These are phyloP conservation scores for Nothoprocta perdicaria DNA, from an alignment of 2,113 vertebrate genomes.

Conservation along the genomic window DNA sequence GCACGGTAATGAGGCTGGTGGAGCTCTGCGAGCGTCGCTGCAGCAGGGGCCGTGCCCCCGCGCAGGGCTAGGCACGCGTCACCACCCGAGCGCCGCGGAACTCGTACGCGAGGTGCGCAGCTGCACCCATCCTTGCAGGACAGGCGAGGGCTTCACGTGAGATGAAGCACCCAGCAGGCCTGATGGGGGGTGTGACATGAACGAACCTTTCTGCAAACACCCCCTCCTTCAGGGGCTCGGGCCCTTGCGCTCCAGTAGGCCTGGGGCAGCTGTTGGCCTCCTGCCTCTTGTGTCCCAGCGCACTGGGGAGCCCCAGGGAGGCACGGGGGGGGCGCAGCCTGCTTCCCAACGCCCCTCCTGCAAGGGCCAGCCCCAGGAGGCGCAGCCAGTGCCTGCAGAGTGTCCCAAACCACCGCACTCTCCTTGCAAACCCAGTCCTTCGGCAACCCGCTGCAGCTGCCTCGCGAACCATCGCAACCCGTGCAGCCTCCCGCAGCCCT, in stretches of 20 bases:
- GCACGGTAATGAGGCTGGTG: not conserved
- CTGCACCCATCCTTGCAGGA: not conserved
- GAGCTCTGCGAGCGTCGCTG: not conserved
- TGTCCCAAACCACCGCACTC: too few relatives aligned
- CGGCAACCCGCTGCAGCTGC: not conserved
- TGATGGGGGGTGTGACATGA: fast-evolving
- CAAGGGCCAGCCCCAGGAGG: too few relatives aligned
- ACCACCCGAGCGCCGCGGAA: fast-evolving
- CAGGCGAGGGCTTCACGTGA: not conserved
- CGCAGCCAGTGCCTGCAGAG: too few relatives aligned
- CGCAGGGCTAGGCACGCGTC: not conserved
- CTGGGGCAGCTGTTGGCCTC: not conserved
- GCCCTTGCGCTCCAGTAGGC: fast-evolving
- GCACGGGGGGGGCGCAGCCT: not conserved
- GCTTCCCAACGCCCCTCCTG: too few relatives aligned
- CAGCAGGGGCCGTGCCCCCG: not conserved
- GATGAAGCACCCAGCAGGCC: not conserved
- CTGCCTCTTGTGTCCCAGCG: too few relatives aligned
- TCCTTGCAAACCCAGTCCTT: not conserved
- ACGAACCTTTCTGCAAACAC: not conserved
- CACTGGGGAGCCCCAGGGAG: not conserved
- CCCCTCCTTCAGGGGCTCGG: too few relatives aligned
- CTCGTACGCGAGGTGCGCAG: not conserved
- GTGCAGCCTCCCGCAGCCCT: too few relatives aligned
- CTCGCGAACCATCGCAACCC: fast-evolving